Percentiles rank a stretch among this genome's conserved stretches.
These are phyloP conservation scores for Cotesia glomerata DNA, from an alignment of 1,140 invertebrate species.

Conservation along the genomic window DNA sequence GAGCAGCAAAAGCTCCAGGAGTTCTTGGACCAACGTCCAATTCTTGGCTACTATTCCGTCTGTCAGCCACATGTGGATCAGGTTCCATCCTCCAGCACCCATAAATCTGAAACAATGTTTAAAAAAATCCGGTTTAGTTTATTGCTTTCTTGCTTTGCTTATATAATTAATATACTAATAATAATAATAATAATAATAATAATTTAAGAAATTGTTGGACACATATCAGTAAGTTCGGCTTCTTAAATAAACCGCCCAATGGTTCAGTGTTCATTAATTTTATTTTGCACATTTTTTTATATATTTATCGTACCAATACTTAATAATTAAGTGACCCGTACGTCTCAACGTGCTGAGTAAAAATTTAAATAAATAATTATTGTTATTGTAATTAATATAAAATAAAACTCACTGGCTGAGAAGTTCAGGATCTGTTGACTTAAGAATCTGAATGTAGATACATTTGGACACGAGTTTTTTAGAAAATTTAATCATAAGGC, in stretches of 20 bases:
- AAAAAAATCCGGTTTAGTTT: conserved; percentile 24
- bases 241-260: conserved; percentile 41
- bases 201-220: conserved; percentile 33
- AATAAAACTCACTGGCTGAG: conserved; percentile 74
- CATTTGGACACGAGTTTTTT: conserved; percentile 95
- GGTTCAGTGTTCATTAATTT: conserved; percentile 46
- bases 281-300: conserved; percentile 43
- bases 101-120: conserved; percentile 73
- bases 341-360: conserved; percentile 40
- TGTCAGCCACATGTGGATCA: conserved; percentile 86
- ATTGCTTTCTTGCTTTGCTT: not conserved
- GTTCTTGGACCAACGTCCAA: conserved; percentile 83
- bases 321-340: conserved; percentile 30
- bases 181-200: too few relatives aligned
- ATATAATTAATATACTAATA: not conserved
- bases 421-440: conserved; percentile 83
- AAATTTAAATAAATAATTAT: conserved; percentile 4
- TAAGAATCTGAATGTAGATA: conserved; percentile 92
- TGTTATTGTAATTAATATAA: not conserved
- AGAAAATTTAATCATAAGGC: conserved; percentile 94
- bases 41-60: conserved; percentile 84
- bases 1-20: conserved; percentile 80
- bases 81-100: conserved; percentile 86
- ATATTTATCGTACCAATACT: conserved; percentile 35
- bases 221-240: conserved; percentile 49